Base-by-base conservation (phyloP, 2,113 vertebrate genomes). In the Ictidomys tridecemlineatus region DNA sequence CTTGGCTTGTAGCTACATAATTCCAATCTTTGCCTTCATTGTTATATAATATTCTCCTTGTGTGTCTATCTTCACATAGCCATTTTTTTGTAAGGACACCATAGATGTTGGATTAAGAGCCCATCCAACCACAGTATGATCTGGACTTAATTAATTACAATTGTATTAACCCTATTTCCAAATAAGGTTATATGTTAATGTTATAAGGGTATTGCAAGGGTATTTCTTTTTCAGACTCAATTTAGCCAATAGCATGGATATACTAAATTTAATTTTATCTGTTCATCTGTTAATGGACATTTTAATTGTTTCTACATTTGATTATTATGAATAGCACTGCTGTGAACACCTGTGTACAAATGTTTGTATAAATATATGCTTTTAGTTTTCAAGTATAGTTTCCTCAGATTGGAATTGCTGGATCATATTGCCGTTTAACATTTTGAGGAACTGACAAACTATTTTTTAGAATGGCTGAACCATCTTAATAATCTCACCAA, bases 371-470 rank as follows among this genome's bases (percentile, higher is more conserved):
- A 51, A 39, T 8, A 18, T 73, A 56, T 28, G 2, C 79, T 85
- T 91, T 93, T 85, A 56, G 7, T 88, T 96, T 30, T 87, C 22
- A 63, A 63, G 30, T 91, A 30, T 93, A 67, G 67, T 26, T n/a
- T 67, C 39, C 26, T 69, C 45, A 28, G 20, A 53, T 76, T 74
- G 30, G 53, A 87, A 30, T 87, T 95, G 91, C 58, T 86, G 26
- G 51, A 17, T 72, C 51, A 85, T 70, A 51, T 51, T 94, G 72
- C 11, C 48, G 39, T 93, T 65, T 74, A 91, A 82, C 16, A 89
- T 94, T 89, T 92, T 83, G 85, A 95, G 53, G 61, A 89, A 84
- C 65, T 95, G 53, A 61, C 4, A 20, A 74, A 79, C 63, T 63
- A 11, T 63, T 87, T 72, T 93, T 83, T n/a, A 87, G 77, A 91